These are phyloP conservation scores for Seriola aureovittata DNA, from an alignment of 2,113 vertebrate genomes.

Conservation along the genomic window DNA sequence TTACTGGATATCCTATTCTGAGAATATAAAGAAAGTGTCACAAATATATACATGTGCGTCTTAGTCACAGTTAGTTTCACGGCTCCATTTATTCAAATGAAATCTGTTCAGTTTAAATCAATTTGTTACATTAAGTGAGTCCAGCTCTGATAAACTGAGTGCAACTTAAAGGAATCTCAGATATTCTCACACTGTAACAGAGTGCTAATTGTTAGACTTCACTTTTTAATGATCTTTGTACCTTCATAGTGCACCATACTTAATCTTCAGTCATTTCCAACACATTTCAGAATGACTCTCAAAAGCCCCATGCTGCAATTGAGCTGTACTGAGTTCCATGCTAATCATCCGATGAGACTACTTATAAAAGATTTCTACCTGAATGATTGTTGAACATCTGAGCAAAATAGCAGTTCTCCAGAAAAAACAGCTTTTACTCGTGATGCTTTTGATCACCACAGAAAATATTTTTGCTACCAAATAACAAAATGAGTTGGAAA, in stretches of 20 bases:
- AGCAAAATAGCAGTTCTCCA: neutral
- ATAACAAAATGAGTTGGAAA: slow-evolving; percentile 1
- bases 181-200: neutral
- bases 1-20: neutral
- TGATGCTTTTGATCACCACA: neutral
- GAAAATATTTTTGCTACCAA: neutral
- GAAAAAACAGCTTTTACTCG: no score
- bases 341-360: neutral
- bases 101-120: neutral
- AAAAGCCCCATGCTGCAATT: no score
- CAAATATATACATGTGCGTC: neutral
- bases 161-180: neutral
- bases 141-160: neutral
- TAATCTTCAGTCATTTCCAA: neutral
- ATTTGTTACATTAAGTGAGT: neutral
- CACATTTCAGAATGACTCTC: no score
- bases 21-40: neutral
- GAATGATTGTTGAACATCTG: neutral
- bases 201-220: neutral
- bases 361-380: neutral
- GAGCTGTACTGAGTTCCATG: neutral
- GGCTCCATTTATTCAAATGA: neutral
- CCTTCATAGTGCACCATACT: neutral
- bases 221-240: neutral
- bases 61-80: neutral